Evolutionary conservation across 2,797 vertebrate species (phyloP).

Genomic region (Alfaro cultratus): DNA sequence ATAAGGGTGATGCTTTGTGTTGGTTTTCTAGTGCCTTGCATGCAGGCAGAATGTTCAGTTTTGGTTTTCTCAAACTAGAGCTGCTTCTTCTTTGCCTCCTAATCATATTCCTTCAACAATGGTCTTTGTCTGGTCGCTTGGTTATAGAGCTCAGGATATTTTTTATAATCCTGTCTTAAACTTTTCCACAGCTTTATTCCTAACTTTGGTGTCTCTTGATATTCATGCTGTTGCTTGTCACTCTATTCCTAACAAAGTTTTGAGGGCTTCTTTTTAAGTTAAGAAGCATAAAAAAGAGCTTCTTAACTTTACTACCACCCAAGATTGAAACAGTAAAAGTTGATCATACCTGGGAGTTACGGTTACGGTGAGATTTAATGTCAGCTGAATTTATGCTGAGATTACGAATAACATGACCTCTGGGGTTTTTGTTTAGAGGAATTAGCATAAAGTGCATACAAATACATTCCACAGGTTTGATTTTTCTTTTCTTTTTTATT

Average conservation of each 20-base stretch:
- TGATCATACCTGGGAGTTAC: too few relatives aligned
- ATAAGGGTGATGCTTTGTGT: neutral
- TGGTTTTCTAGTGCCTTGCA: neutral
- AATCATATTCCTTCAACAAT: neutral
- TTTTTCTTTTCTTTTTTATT: neutral
- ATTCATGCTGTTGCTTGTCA: neutral
- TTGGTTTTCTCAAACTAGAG: neutral
- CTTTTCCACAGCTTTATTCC: neutral
- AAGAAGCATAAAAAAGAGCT: too few relatives aligned
- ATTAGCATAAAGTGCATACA: neutral
- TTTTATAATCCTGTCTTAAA: neutral
- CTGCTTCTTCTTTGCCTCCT: neutral
- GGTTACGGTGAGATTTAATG: too few relatives aligned
- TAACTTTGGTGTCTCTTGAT: neutral
- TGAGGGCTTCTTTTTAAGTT: neutral
- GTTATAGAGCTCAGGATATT: neutral
- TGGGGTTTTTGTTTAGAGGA: neutral
- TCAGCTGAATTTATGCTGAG: neutral
- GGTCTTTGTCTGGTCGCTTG: neutral
- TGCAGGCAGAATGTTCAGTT: neutral
- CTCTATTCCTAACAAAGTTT: too few relatives aligned
- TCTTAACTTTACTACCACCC: too few relatives aligned
- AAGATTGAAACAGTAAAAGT: too few relatives aligned
- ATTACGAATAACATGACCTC: neutral
- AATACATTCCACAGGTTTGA: neutral